Evolutionary conservation across 2,888 invertebrate species (phyloP), one percentile per base, ranked within the genome.

Genomic region (Epinotia ramella): DNA sequence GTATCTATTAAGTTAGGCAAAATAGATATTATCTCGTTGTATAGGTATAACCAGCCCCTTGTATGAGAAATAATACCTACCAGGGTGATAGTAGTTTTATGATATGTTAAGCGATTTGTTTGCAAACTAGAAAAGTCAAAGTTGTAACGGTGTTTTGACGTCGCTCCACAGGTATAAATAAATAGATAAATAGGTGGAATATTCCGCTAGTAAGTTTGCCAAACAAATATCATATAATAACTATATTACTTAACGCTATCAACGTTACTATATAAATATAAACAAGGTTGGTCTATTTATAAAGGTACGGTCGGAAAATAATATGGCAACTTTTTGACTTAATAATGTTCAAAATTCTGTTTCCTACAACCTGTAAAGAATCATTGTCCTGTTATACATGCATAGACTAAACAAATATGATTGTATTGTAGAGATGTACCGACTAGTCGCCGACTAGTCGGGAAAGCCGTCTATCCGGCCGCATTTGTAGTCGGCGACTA

Each of bases 151-250:
- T 18, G 63, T 13, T 20, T 28, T 75, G 70, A 76, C 76, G 66
- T 76, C 49, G 53, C 12, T 46, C n/a, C 28, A 44, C 49, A 16
- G 33, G 66, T 66, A 66, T 49, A 24, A 24, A 70, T 77, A 63
- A 73, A 79, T 79, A 63, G 73, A 79, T 79, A 73, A 73, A 70
- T 77, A 76, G 73, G 79, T 77, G 88, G 89, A 89, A 89, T 86
- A 87, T 88, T 84, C 84, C 87, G 80, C 81, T 83, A 85, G 83
- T 81, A 81, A 78, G 83, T 83, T 84, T 85, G 82, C 79, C 79
- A 81, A 85, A 83, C 85, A 86, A 85, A 83, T 80, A 83, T 83
- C 79, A 80, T 80, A 28, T 28, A 80, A 79, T 80, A 79, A 78
- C 78, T 53, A n/a, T 82, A 80, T 84, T 82, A 83, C 81, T 81